These are phyloP conservation scores for Nyctibius grandis DNA, from an alignment of 2,797 vertebrate species.

Conservation along the genomic window DNA sequence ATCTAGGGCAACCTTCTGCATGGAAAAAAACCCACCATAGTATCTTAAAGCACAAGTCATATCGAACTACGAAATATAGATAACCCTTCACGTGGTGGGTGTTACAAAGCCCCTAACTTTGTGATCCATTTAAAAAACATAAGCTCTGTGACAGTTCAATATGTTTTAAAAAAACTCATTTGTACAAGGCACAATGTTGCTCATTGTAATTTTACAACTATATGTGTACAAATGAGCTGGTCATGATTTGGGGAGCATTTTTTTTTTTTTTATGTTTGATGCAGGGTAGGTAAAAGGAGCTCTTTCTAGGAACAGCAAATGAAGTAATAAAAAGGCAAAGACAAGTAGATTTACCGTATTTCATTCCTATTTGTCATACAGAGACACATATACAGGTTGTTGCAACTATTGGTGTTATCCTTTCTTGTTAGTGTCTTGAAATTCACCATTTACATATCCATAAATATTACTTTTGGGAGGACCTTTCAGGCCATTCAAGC, in stretches of 20 bases:
- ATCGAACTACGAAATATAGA: not conserved
- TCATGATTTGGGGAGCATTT: not conserved
- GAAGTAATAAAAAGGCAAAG: not conserved
- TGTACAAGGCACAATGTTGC: not conserved
- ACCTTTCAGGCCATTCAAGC: not conserved
- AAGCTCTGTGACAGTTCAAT: not conserved
- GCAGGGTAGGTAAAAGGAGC: not conserved
- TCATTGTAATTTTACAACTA: not conserved
- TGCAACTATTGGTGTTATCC: not conserved
- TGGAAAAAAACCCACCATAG: not conserved
- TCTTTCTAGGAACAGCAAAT: not conserved
- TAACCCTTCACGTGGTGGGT: not conserved
- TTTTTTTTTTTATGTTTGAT: not conserved
- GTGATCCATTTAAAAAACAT: not conserved
- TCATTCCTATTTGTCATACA: not conserved
- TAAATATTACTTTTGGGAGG: not conserved
- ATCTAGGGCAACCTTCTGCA: not conserved
- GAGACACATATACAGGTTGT: not conserved
- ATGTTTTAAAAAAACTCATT: not conserved
- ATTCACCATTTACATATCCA: not conserved
- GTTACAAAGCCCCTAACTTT: not conserved
- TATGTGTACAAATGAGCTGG: not conserved
- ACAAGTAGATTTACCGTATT: not conserved
- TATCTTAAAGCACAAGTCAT: not conserved
- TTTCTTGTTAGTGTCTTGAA: not conserved